Evolutionary conservation across 2,888 invertebrate genomes (phyloP).

Genomic region (Helobdella robusta): DNA sequence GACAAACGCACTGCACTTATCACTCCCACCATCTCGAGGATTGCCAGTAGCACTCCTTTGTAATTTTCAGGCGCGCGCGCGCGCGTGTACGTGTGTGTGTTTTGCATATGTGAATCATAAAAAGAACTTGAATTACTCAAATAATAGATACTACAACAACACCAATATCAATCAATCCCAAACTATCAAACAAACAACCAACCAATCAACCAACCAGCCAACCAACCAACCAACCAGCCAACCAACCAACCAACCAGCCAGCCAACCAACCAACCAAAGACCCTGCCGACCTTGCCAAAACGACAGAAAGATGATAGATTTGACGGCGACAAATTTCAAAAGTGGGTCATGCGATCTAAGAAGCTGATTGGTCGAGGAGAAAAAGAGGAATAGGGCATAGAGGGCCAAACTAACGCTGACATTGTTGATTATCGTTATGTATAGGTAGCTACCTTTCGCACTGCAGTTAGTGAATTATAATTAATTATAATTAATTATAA

Average conservation of each 20-base stretch:
- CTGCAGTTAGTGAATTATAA: conserved; percentile 16
- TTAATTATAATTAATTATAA: background rate
- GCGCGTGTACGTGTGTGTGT: no score
- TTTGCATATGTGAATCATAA: no score
- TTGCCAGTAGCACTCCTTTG: conserved; percentile 84
- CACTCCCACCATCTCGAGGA: conserved; percentile 87
- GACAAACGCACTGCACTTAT: conserved; percentile 77
- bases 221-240: no score
- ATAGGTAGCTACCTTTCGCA: conserved; percentile 75
- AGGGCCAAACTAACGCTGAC: conserved; percentile 91
- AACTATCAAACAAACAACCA: no score
- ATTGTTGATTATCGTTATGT: conserved; percentile 96
- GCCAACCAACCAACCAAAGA: no score
- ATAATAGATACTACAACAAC: no score
- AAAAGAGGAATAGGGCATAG: conserved; percentile 94
- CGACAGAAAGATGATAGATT: conserved; percentile 95
- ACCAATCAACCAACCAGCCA: no score
- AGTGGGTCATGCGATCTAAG: conserved; percentile 95
- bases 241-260: no score
- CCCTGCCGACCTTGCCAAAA: conserved; percentile 95
- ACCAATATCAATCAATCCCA: no score
- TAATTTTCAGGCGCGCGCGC: no score
- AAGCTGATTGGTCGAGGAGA: conserved; percentile 61
- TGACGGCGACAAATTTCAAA: conserved; percentile 95
- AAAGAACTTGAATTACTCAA: no score